A percentile compares a stretch with the other conserved stretches of the same genome.
These are phyloP conservation scores for Drosophila bocqueti DNA, from an alignment of 1,140 invertebrate genomes.

Conservation along the genomic window DNA sequence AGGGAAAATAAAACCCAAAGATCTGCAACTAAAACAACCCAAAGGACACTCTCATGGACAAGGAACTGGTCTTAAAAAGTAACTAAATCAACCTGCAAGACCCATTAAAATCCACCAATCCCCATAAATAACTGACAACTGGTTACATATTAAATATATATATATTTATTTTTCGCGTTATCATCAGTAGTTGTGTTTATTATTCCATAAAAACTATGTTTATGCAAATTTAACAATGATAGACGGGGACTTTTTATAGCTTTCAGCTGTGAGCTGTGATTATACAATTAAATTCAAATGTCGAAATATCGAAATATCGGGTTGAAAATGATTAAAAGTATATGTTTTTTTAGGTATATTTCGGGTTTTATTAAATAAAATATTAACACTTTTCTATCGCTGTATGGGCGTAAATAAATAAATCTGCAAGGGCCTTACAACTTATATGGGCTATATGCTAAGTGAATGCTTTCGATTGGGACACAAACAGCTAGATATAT, in stretches of 20 bases:
- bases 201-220: conserved; percentile 38
- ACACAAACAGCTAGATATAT: conserved; percentile 28
- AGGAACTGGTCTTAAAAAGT: not conserved
- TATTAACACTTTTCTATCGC: conserved; percentile 28
- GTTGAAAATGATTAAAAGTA: conserved; percentile 27
- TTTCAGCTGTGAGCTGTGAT: conserved; percentile 53
- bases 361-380: conserved; percentile 54
- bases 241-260: conserved; percentile 42
- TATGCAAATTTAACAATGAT: conserved; percentile 69
- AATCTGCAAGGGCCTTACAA: conserved; percentile 63
- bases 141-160: conserved; percentile 43
- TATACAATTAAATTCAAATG: conserved; percentile 20
- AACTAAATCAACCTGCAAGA: not conserved
- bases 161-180: conserved; percentile 34
- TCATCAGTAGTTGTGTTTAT: conserved; percentile 19
- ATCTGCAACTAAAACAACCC: too few relatives aligned
- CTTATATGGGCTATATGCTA: conserved; percentile 55
- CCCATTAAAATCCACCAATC: not conserved
- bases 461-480: conserved; percentile 50
- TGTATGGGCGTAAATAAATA: conserved; percentile 64
- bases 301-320: conserved; percentile 20
- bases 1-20: not conserved
- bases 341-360: conserved; percentile 13
- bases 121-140: not conserved
- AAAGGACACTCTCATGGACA: too few relatives aligned